These are phyloP conservation scores for Nansenia antarctica DNA, from an alignment of 2,113 vertebrate genomes.

Conservation along the genomic window DNA sequence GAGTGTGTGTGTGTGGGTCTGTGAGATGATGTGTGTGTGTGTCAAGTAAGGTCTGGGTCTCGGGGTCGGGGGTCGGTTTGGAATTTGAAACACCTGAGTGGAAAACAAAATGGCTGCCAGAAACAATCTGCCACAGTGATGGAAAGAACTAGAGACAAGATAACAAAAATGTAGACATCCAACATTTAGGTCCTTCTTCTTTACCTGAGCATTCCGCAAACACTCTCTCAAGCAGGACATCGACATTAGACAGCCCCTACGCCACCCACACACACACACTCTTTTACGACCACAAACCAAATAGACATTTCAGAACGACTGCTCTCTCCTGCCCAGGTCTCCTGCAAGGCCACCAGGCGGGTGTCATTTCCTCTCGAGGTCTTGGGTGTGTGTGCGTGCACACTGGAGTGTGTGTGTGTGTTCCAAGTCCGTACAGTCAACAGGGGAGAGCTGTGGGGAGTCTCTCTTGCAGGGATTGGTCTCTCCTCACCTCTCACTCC, in stretches of 20 bases:
- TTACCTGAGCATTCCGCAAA: conserved; percentile 67
- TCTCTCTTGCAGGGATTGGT: conserved; percentile 26
- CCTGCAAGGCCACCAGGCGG: conserved; percentile 60
- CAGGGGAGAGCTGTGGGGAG: conserved; percentile 39
- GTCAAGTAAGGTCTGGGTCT: too few relatives aligned
- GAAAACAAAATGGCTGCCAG: background rate
- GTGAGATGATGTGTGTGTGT: conserved; percentile 4
- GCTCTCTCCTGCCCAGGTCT: conserved; percentile 43
- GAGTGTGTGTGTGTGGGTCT: conserved; percentile 19
- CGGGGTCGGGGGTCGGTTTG: background rate
- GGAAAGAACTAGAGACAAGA: too few relatives aligned
- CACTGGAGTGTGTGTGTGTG: conserved; percentile 22
- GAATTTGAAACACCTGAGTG: background rate
- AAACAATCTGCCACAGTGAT: background rate
- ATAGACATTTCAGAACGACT: conserved; percentile 18
- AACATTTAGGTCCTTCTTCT: conserved; percentile 43
- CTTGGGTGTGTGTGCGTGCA: background rate
- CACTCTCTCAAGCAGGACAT: conserved; percentile 39
- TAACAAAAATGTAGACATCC: conserved; percentile 36
- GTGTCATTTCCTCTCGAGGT: conserved; percentile 25
- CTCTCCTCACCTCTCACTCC: conserved; percentile 20
- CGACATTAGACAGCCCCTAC: conserved; percentile 1
- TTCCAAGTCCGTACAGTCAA: conserved; percentile 45
- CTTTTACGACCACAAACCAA: conserved; percentile 11
- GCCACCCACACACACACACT: conserved; percentile 13